Evolutionary conservation across 2,113 vertebrate genomes (phyloP), one percentile per base, ranked within the genome.

Genomic region (Panurus biarmicus): DNA sequence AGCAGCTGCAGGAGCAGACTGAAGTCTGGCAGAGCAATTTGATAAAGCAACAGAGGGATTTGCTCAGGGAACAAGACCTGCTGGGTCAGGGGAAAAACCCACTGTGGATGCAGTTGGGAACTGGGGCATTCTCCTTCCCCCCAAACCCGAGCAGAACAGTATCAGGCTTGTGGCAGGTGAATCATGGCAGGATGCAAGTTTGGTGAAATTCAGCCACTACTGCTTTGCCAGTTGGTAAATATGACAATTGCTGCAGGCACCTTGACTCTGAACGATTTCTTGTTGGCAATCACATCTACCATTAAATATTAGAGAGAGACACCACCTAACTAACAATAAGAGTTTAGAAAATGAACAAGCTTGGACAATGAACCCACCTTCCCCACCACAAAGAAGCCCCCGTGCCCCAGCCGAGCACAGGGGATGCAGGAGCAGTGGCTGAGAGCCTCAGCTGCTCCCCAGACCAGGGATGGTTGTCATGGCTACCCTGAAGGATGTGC

Each of bases 401-500:
- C 0, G 28, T 51, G 58, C 60, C 87, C 72, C 69, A 90, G 79
- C 11, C 4, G n/a, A 90, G 71, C n/a, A 9, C 14, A 40, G 42
- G 66, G 62, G 90, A 61, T 8, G 38, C 84, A 47, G 26, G 64
- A 89, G 57, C 85, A 69, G 65, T 1, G 14, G 38, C 20, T 15
- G 53, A 67, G 83, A 74, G 67, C 44, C 73, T 66, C 38, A 62
- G 73, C 80, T 45, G 48, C 4, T 78, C 70, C 33, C 56, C 84
- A 72, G 77, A 35, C 87, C 87, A 84, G 77, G 4, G 0, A 26
- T 54, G 78, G 93, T 94, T 96, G 93, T 87, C 95, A 93, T 93
- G 92, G 78, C 96, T 95, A 95, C 93, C 85, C 62, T 47, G 35
- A 93, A 72, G 58, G 96, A 78, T 69, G 84, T n/a, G 67, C 85